Evolutionary conservation across 2,797 vertebrate genomes (phyloP).

Genomic region (Pipistrellus pipistrellus): DNA sequence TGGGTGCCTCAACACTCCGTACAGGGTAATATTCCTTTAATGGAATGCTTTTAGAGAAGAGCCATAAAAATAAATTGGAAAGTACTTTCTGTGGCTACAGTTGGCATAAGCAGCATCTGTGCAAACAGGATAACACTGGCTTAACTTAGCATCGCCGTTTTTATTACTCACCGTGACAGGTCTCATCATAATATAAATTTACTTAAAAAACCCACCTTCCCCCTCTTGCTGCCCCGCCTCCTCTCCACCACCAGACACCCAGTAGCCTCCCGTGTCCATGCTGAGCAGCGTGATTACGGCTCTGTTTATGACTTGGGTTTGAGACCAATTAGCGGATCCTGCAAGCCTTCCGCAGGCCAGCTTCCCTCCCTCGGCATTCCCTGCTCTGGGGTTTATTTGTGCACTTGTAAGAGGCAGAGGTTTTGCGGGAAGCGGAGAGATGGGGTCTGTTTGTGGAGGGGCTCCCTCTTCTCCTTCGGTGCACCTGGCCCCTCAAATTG

Average conservation of each 20-base stretch:
- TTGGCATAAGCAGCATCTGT: slow-evolving; percentile 86
- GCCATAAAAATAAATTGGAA: slow-evolving; percentile 91
- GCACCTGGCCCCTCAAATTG: slow-evolving; percentile 75
- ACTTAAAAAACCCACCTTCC: slow-evolving; percentile 83
- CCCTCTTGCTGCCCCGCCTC: neutral
- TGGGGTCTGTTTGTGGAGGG: neutral
- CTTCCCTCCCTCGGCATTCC: slow-evolving; percentile 18
- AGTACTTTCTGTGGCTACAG: slow-evolving; percentile 87
- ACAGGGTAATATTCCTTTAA: slow-evolving; percentile 88
- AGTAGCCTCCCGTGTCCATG: slow-evolving; percentile 83
- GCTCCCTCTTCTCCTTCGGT: slow-evolving; percentile 67
- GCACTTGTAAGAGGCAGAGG: slow-evolving; percentile 76
- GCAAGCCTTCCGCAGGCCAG: slow-evolving; percentile 70
- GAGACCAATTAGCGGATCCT: slow-evolving; percentile 84
- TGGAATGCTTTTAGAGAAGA: slow-evolving; percentile 90
- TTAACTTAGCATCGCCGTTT: slow-evolving; percentile 81
- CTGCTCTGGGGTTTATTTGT: slow-evolving; percentile 71
- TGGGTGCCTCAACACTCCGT: slow-evolving; percentile 85
- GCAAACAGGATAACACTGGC: slow-evolving; percentile 86
- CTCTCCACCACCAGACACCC: slow-evolving; percentile 13
- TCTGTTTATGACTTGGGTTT: slow-evolving; percentile 85
- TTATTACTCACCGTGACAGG: slow-evolving; percentile 84
- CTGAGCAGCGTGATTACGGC: slow-evolving; percentile 86
- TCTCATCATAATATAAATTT: slow-evolving; percentile 86
- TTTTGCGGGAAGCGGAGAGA: slow-evolving; percentile 58